These are phyloP conservation scores for Apamea crenata DNA, from an alignment of 2,888 invertebrate genomes.

Conservation along the genomic window DNA sequence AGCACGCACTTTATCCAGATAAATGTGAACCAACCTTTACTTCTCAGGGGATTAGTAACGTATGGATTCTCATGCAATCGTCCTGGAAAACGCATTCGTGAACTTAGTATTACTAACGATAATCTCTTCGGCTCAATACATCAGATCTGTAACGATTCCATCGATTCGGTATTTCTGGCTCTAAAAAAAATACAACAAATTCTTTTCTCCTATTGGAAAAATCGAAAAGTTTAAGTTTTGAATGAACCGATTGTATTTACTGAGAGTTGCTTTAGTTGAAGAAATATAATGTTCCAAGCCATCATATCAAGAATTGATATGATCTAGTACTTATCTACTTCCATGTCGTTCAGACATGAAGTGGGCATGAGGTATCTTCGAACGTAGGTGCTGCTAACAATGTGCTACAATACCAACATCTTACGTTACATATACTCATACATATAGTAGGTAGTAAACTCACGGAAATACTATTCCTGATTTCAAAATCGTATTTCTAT, in stretches of 20 bases:
- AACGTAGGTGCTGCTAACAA: background rate
- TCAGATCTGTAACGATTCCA: constrained; percentile 17
- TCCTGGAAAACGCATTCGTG: constrained; percentile 58
- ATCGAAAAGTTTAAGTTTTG: background rate
- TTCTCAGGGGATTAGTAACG: constrained; percentile 75
- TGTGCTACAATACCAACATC: background rate
- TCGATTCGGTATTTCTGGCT: background rate
- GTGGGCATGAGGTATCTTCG: background rate
- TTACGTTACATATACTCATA: background rate
- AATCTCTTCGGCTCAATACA: constrained; percentile 57
- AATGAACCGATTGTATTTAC: background rate
- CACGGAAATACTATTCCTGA: background rate
- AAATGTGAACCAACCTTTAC: constrained; percentile 83
- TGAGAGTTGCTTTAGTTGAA: background rate
- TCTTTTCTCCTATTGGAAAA: background rate
- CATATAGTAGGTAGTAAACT: too few species aligned
- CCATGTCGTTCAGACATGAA: background rate
- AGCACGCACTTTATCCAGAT: constrained; percentile 86
- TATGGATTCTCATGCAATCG: constrained; percentile 67
- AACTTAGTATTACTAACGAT: constrained; percentile 60
- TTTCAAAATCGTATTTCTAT: constrained; percentile 41
- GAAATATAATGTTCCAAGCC: background rate
- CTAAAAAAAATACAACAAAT: background rate
- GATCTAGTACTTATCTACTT: background rate
- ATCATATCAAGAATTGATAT: background rate